Base-by-base conservation (phyloP, 2,797 vertebrate species). In the Catharus ustulatus region DNA sequence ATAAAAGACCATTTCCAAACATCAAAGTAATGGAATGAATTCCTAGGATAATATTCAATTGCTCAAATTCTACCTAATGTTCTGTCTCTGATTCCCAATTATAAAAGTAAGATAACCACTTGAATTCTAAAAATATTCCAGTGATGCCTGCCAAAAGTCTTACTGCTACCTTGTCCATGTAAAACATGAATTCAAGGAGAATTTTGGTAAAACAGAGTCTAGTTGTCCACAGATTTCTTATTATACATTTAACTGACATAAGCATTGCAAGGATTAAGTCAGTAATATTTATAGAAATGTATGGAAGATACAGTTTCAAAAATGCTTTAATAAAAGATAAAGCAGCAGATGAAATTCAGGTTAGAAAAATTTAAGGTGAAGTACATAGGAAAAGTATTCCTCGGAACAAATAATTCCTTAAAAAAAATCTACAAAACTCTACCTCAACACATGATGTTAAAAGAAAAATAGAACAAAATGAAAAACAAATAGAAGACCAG, bases 1-100 rank as follows among this genome's bases (percentile, higher is more conserved):
- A 79, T 88, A 81, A 92, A 92, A 78, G 36, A 87, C 13, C 55
- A 91, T 87, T 91, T 78, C 15, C 55, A 87, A 93, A 84, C 22
- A 92, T 91, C 68, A 91, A 91, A 95, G 84, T 49, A 87, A 49
- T 23, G 13, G 58, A 91, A 76, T 57, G 3, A 86, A 89, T 88
- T 94, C 76, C 85, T 85, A 84, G 30, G 43, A 58, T 74, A 85
- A 64, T 62, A 86, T 75, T 76, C 17, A 83, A 59, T 71, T 85
- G 45, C 52, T 45, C 80, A 85, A 74, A 64, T 85, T 88, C 58
- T 86, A 29, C 36, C 40, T 43, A 76, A 49, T 68, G 10, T 51
- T 87, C 30, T 74, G 4, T 77, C 27, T 79, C 64, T 69, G 66
- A 69, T 81, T 89, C 55, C 51, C 54, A 69, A 29, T 75, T 81